Conservation (phyloP, 2,113 vertebrate species). For the Oryctolagus cuniculus region mOryCun1.1 NC_091453.1:37218501-37219000, state of each 20-base stretch:
- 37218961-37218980: conserved; percentile 32
- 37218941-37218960: background rate
- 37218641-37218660: background rate
- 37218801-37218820: background rate
- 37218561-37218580: background rate
- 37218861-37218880: conserved; percentile 33
- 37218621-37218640: background rate
- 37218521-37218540: conserved; percentile 22
- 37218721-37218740: background rate
- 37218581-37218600: conserved; percentile 26
- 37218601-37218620: background rate
- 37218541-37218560: background rate
- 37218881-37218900: conserved; percentile 47
- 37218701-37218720: conserved; percentile 32
- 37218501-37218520: background rate
- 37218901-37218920: conserved; percentile 9
- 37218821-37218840: conserved; percentile 4
- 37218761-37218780: conserved; percentile 49
- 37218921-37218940: conserved; percentile 41
- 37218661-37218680: background rate
- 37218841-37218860: background rate
- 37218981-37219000: conserved; percentile 31
- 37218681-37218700: conserved; percentile 42
- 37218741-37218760: background rate
- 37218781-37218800: conserved; percentile 33